These are phyloP conservation scores for Mirounga angustirostris DNA, from an alignment of 2,113 vertebrate species.

Conservation along the genomic window DNA sequence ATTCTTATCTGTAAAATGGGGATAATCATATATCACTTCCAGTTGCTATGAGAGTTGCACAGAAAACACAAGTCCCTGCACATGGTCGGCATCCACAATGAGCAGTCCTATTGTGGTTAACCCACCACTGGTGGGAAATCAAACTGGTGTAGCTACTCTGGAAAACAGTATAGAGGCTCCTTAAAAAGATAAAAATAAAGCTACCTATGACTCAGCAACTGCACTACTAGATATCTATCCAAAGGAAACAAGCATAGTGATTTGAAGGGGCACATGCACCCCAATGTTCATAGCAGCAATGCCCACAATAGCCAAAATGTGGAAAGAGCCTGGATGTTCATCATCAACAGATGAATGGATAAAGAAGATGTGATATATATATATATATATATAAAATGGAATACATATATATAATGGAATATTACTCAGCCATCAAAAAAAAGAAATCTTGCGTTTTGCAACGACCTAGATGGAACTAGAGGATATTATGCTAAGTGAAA, in stretches of 20 bases:
- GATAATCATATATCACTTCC: too few species aligned
- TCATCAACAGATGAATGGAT: neutral
- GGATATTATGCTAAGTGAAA: neutral
- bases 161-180: neutral
- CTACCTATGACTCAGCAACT: neutral
- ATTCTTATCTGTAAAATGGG: neutral
- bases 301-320: neutral
- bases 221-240: neutral
- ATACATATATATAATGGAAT: neutral
- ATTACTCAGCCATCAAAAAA: neutral
- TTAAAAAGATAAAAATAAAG: neutral
- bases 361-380: neutral
- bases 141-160: neutral
- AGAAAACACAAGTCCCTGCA: neutral
- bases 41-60: neutral
- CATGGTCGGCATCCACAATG: rapidly evolving
- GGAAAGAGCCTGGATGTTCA: neutral
- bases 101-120: neutral
- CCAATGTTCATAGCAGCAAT: neutral
- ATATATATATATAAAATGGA: too few species aligned
- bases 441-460: neutral
- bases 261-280: neutral
- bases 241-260: neutral
- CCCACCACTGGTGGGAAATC: neutral
- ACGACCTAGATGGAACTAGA: neutral